phyloP scores from a whole-genome alignment of 2,888 invertebrate species.

The Athalia circularis region DNA sequence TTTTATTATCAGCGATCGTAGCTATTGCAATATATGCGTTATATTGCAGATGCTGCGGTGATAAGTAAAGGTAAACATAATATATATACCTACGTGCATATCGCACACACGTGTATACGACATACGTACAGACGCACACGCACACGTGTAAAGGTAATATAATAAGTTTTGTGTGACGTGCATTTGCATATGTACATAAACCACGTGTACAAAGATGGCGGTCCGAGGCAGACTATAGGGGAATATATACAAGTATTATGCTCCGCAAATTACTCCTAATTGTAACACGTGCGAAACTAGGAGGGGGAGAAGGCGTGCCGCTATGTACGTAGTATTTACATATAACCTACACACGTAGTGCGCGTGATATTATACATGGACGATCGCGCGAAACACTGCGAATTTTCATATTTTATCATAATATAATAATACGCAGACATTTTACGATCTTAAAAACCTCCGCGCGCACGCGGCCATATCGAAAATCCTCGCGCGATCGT shows the following conservation, averaged over 20 bases:
- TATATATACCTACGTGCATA: background rate
- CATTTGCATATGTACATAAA: background rate
- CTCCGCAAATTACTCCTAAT: slow-evolving; percentile 68
- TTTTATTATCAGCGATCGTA: too few species aligned
- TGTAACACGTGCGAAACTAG: slow-evolving; percentile 53
- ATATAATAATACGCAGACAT: too few species aligned
- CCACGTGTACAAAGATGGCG: slow-evolving; percentile 59
- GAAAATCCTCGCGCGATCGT: too few species aligned
- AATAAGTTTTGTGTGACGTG: background rate
- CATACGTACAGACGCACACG: background rate
- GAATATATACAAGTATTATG: slow-evolving; percentile 37
- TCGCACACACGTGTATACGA: background rate
- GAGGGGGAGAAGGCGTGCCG: slow-evolving; percentile 46
- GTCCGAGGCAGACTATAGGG: background rate
- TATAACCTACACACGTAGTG: too few species aligned
- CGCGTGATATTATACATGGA: too few species aligned
- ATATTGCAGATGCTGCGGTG: too few species aligned
- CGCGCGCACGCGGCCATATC: too few species aligned
- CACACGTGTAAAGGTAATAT: background rate
- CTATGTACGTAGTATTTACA: slow-evolving; percentile 62
- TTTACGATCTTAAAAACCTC: too few species aligned
- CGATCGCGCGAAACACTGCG: too few species aligned
- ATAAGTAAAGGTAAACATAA: too few species aligned
- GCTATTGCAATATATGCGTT: slow-evolving; percentile 20
- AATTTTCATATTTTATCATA: too few species aligned